Base-by-base conservation (phyloP, 2,888 invertebrate genomes). In the Hemaris fuciformis region DNA sequence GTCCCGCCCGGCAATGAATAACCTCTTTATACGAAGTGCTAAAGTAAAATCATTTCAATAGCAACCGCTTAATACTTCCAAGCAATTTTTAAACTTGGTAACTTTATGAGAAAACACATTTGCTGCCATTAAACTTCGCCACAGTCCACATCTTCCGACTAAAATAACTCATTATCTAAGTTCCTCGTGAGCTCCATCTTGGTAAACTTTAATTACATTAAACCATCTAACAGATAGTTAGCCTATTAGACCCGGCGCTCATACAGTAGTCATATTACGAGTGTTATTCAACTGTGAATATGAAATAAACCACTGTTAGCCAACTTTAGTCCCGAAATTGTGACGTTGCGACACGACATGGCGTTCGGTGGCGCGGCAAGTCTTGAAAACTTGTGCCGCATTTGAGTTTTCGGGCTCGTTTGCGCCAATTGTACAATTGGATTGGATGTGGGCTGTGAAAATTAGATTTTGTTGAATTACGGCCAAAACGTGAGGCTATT, bases 331-430 rank as follows among this genome's bases (percentile, higher is more conserved):
- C 64, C 63, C 70, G 63, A 73, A 81, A 79, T 81, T 77, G 75
- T 77, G 77, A 79, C 73, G 2, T 1, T 23, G 69, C 60, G 8
- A 0, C 43, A 70, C 62, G 66, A 62, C 63, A n/a, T 62, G 66
- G 63, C 67, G 66, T 64, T 63, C 66, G 27, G 10, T 13, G 64
- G 65, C 67, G 67, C 63, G 66, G 70, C 68, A 67, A 72, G 75
- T 75, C 73, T 75, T 72, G 65, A 60, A 74, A 80, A 82, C 75
- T 82, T 76, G 68, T 64, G 71, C 70, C 72, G 72, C 79, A 79
- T 75, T 79, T 73, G 61, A 71, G 72, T 77, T 76, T 76, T 76
- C 74, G 68, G 74, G 74, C 74, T 81, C 80, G 75, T 83, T 83
- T 78, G 74, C 73, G 73, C 72, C 81, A 76, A 83, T 83, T 83